Evolutionary conservation across 2,888 invertebrate species (phyloP), one percentile per base, ranked within the genome.

Genomic region (Leptothorax acervorum): DNA sequence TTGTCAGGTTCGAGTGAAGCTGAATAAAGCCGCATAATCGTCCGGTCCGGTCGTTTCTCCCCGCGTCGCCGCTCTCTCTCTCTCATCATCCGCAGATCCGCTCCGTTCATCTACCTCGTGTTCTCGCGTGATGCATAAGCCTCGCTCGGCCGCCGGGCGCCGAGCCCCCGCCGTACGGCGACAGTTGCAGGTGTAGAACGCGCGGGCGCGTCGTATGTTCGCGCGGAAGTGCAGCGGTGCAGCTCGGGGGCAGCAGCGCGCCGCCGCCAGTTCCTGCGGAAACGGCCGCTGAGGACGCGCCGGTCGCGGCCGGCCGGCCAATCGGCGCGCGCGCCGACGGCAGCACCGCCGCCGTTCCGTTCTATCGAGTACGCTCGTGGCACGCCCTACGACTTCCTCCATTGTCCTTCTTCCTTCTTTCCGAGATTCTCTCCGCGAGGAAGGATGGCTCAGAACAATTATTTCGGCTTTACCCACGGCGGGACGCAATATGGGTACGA

Each of bases 381-480:
- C 94, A 94, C 94, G 93, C 94, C 94, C 94, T 92, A 90, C 93
- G 88, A 93, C 93, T 93, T 93, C 94, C 92, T 92, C 91, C 93
- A 93, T 94, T 93, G 92, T 94, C 92, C 92, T 94, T 94, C 94
- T 94, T 94, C 92, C 92, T 94, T 94, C 94, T 94, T 94, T 94
- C 93, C 94, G 93, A 93, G 94, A 93, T 92, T 91, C 93, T 93
- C 93, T 93, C 91, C 70, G 65, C 92, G 92, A 92, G 93, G 93
- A 93, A 94, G 93, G 94, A 97, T 98, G 98, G 97, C 98, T 95
- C 97, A 98, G 95, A 98, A 98, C 96, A 98, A 98, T 96, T 98
- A 98, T 96, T 98, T 98, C 95, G 98, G 98, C 95, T 98, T 98
- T 96, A 98, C 98, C 94, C 98, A 98, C 95, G 98, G 98, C 94